These are phyloP conservation scores for Cygnus olor DNA, from an alignment of 2,797 vertebrate genomes.

Conservation along the genomic window DNA sequence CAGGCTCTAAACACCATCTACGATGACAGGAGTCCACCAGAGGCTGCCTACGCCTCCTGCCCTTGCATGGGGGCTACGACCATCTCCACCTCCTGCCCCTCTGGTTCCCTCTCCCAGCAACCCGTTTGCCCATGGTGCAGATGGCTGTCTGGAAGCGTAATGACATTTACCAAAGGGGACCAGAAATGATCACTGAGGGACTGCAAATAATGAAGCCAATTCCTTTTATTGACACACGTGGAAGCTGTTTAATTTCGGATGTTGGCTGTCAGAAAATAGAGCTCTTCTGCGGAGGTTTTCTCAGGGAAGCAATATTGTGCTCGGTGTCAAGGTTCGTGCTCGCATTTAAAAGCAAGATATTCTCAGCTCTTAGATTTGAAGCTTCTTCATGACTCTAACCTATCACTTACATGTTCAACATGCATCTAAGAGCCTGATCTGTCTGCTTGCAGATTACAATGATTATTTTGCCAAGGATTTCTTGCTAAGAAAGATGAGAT, in stretches of 20 bases:
- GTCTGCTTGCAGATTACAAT: neutral
- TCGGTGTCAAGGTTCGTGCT: neutral
- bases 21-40: neutral
- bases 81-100: slow-evolving; percentile 36
- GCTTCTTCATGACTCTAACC: slow-evolving; percentile 1
- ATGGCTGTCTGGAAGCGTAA: slow-evolving; percentile 58
- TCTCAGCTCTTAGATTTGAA: slow-evolving; percentile 9
- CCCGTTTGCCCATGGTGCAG: slow-evolving; percentile 52
- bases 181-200: slow-evolving; percentile 65
- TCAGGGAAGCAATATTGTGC: neutral
- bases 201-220: slow-evolving; percentile 62
- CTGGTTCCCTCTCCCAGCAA: neutral
- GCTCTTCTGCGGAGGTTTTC: neutral
- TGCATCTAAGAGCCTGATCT: neutral
- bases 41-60: neutral
- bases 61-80: neutral
- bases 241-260: slow-evolving; percentile 57
- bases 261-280: slow-evolving; percentile 54
- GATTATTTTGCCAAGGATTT: slow-evolving; percentile 15
- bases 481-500: neutral
- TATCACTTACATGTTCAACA: neutral
- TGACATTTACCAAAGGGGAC: slow-evolving; percentile 61
- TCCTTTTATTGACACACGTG: slow-evolving; percentile 56
- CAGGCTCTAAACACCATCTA: neutral
- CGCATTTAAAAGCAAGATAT: neutral